Evolutionary conservation across 1,140 invertebrate genomes (phyloP).

Genomic region (Stenopsyche tienmushanensis): DNA sequence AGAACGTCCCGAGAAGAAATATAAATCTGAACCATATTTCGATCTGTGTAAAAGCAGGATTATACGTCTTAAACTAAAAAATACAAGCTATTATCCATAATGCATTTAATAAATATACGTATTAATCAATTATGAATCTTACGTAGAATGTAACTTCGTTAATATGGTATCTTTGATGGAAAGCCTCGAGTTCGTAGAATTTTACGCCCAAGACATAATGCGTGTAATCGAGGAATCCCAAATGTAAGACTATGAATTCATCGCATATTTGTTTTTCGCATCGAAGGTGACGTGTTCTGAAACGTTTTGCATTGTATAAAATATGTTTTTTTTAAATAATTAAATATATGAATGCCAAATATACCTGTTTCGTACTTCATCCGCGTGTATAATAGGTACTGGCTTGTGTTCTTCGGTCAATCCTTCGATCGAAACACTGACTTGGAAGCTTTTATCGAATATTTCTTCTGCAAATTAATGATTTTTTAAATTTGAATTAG

Average conservation of each 20-base stretch:
- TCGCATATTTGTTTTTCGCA: conserved; percentile 83
- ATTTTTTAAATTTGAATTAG: neutral
- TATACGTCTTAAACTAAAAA: conserved; percentile 93
- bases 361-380: conserved; percentile 69
- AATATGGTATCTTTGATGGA: conserved; percentile 82
- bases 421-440: conserved; percentile 80
- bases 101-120: conserved; percentile 10
- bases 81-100: conserved; percentile 38
- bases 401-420: conserved; percentile 70
- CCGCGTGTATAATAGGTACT: conserved; percentile 62
- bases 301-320: conserved; percentile 30
- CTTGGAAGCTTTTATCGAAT: conserved; percentile 84
- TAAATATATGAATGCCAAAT: conserved; percentile 24
- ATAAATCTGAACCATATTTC: conserved; percentile 97
- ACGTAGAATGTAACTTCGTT: conserved; percentile 87
- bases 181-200: conserved; percentile 81
- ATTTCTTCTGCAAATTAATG: conserved; percentile 68
- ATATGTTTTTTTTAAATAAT: conserved; percentile 59
- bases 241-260: conserved; percentile 84
- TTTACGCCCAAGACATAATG: conserved; percentile 84
- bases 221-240: conserved; percentile 86
- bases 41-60: conserved; percentile 92
- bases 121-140: conserved; percentile 53
- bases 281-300: conserved; percentile 74
- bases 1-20: conserved; percentile 84